Percentiles rank a stretch among this genome's conserved stretches.
These are phyloP conservation scores for Girardinus metallicus DNA, from an alignment of 2,797 vertebrate species.

Conservation along the genomic window DNA sequence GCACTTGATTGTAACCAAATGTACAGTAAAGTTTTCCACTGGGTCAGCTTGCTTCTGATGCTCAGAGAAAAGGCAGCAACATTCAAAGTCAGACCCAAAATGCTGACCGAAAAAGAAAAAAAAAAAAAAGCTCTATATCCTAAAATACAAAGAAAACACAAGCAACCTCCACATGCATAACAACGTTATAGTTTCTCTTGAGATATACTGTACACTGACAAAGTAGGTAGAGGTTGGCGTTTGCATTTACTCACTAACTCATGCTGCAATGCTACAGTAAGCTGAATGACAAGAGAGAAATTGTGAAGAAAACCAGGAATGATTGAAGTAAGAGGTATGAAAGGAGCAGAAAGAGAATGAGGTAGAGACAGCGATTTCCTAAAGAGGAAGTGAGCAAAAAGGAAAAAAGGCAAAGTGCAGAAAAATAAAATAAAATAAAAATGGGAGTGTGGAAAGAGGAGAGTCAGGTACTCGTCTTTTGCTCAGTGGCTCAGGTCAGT, in stretches of 20 bases:
- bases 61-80: conserved; percentile 72
- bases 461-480: conserved; percentile 55
- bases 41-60: conserved; percentile 65
- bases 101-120: neutral
- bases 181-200: conserved; percentile 66
- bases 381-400: conserved; percentile 34
- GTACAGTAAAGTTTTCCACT: conserved; percentile 69
- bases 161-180: conserved; percentile 75
- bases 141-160: conserved; percentile 62
- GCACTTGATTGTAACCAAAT: conserved; percentile 82
- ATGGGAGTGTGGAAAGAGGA: conserved; percentile 17
- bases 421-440: conserved; percentile 6
- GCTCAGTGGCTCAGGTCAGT: conserved; percentile 51
- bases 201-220: conserved; percentile 66
- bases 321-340: conserved; percentile 40
- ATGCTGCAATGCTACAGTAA: conserved; percentile 74
- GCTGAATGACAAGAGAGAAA: conserved; percentile 48
- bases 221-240: conserved; percentile 57
- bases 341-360: conserved; percentile 68
- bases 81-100: conserved; percentile 68
- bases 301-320: conserved; percentile 47
- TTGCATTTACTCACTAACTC: conserved; percentile 66
- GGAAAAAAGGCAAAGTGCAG: conserved; percentile 16
- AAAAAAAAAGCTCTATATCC: conserved; percentile 37
- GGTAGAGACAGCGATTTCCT: conserved; percentile 77